Conservation (phyloP, 2,888 invertebrate species). For the Uropetala carovei region DNA sequence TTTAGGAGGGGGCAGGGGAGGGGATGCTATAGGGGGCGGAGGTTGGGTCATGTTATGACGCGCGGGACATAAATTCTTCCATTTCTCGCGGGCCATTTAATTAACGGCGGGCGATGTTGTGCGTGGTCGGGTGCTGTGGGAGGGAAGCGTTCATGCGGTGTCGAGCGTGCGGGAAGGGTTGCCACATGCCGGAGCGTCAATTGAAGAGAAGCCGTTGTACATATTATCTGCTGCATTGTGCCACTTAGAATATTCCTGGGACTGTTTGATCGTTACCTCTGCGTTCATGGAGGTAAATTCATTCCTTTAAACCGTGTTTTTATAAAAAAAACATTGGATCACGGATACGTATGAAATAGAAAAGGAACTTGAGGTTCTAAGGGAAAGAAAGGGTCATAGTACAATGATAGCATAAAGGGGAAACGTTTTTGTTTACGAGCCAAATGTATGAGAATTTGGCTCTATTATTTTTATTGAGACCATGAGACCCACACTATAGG, state of each 20-base stretch:
- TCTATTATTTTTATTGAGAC: too few relatives aligned
- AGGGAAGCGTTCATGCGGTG: neutral
- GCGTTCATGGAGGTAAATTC: too few relatives aligned
- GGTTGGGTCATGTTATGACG: constrained; percentile 30
- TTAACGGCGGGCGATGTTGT: neutral
- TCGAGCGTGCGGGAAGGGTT: neutral
- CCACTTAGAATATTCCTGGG: neutral
- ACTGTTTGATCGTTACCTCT: too few relatives aligned
- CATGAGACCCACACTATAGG: too few relatives aligned
- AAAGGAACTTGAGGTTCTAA: too few relatives aligned
- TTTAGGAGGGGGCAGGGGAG: neutral
- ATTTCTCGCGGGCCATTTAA: constrained; percentile 22
- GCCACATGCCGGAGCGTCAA: neutral
- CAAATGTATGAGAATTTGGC: too few relatives aligned
- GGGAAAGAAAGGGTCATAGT: too few relatives aligned
- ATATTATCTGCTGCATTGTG: neutral
- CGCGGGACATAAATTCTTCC: constrained; percentile 32
- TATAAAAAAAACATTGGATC: too few relatives aligned
- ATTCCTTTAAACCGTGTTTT: too few relatives aligned
- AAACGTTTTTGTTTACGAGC: too few relatives aligned
- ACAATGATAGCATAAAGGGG: too few relatives aligned
- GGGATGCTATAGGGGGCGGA: neutral
- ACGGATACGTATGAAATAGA: too few relatives aligned
- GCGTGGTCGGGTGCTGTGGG: neutral
- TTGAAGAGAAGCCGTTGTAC: neutral